phyloP scores from a whole-genome alignment of 1,140 invertebrate genomes.

The Bradysia coprophila region DNA sequence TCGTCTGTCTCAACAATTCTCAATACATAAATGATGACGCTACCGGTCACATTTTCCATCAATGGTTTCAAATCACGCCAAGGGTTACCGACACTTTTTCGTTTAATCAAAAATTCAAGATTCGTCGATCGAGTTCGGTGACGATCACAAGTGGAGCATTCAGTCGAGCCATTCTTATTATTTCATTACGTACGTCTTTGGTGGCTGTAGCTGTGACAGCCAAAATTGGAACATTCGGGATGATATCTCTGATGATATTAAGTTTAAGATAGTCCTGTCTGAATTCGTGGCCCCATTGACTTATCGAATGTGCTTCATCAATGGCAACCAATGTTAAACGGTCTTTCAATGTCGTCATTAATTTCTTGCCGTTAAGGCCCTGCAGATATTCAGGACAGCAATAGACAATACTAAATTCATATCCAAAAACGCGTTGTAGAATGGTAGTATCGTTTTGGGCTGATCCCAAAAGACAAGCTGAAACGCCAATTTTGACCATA shows the following conservation, averaged over 20 bases:
- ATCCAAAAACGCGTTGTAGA: slow-evolving; percentile 24
- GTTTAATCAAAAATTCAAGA: slow-evolving; percentile 48
- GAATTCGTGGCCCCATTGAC: slow-evolving; percentile 77
- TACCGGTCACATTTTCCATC: slow-evolving; percentile 42
- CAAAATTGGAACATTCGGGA: slow-evolving; percentile 44
- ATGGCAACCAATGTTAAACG: slow-evolving; percentile 47
- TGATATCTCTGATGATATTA: slow-evolving; percentile 28
- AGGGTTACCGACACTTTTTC: slow-evolving; percentile 30
- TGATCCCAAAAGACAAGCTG: slow-evolving; percentile 40
- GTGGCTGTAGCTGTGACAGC: slow-evolving; percentile 64
- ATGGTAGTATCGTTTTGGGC: slow-evolving; percentile 32
- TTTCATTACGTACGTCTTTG: slow-evolving; percentile 37
- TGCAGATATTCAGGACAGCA: slow-evolving; percentile 42
- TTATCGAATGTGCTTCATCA: slow-evolving; percentile 56
- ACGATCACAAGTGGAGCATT: slow-evolving; percentile 32
- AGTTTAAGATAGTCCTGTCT: slow-evolving; percentile 40
- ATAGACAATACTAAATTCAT: slow-evolving; percentile 38
- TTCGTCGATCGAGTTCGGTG: slow-evolving; percentile 50
- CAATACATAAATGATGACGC: slow-evolving; percentile 58
- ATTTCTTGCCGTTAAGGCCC: slow-evolving; percentile 14
- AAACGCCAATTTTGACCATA: slow-evolving; percentile 28
- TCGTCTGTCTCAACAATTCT: slow-evolving; percentile 40
- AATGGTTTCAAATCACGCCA: slow-evolving; percentile 45
- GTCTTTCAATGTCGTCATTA: slow-evolving; percentile 5
- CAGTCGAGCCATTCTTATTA: slow-evolving; percentile 28